These are phyloP conservation scores for Myoxocephalus aenaeus DNA, from an alignment of 2,797 vertebrate species.

Conservation along the genomic window DNA sequence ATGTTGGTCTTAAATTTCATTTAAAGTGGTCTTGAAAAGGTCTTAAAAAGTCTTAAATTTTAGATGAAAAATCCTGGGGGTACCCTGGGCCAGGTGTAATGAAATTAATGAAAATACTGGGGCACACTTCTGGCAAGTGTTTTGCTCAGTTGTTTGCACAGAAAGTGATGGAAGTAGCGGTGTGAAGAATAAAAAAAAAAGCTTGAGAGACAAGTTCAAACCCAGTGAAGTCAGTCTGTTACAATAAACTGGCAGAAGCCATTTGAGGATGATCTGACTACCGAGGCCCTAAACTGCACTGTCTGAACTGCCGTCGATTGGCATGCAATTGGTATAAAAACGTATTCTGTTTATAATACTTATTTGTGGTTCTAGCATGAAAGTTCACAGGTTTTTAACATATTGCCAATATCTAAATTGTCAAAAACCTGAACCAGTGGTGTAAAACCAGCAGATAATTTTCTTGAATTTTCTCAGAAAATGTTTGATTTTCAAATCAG, in stretches of 20 bases:
- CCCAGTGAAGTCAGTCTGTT: background rate
- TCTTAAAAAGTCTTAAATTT: too few relatives aligned
- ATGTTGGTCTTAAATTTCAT: too few relatives aligned
- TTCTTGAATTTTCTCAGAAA: background rate
- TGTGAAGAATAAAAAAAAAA: background rate
- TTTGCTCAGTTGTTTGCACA: background rate
- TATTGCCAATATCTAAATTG: background rate
- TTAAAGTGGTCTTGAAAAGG: too few relatives aligned
- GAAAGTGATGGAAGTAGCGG: background rate
- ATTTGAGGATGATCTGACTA: background rate
- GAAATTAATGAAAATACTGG: background rate
- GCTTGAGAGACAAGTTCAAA: slow-evolving; percentile 1
- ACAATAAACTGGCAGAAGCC: too few relatives aligned
- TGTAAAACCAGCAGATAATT: background rate
- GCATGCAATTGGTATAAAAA: too few relatives aligned
- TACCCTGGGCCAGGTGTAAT: too few relatives aligned
- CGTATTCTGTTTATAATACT: too few relatives aligned
- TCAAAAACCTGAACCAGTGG: background rate
- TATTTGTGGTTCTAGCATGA: background rate
- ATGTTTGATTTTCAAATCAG: background rate
- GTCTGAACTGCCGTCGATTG: background rate
- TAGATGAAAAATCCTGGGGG: too few relatives aligned
- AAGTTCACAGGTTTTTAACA: background rate
- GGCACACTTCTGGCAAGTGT: background rate
- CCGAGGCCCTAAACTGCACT: background rate